phyloP scores from a whole-genome alignment of 2,888 invertebrate genomes.

The Cheilosia grossa region DNA sequence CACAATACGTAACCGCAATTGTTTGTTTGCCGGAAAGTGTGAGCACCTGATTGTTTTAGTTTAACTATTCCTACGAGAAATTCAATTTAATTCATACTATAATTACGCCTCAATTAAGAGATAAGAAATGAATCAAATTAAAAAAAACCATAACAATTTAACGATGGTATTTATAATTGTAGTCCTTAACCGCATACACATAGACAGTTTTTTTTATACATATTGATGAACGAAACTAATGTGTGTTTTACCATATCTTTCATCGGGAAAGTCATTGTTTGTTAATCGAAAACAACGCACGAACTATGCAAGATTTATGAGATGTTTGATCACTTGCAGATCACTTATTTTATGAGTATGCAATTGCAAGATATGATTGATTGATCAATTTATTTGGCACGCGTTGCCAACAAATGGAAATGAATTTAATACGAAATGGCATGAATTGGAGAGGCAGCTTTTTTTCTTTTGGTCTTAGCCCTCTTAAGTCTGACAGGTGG shows the following conservation, averaged over 20 bases:
- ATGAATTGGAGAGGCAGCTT: too few relatives aligned
- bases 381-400: too few relatives aligned
- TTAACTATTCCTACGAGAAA: not conserved
- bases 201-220: not conserved
- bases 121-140: conserved; percentile 5
- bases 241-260: not conserved
- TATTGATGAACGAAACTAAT: not conserved
- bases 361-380: too few relatives aligned
- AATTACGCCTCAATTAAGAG: conserved; percentile 16
- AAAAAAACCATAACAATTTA: not conserved
- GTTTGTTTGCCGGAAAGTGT: not conserved
- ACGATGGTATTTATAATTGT: not conserved
- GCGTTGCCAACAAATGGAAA: too few relatives aligned
- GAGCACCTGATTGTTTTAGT: not conserved
- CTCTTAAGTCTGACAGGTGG: too few relatives aligned
- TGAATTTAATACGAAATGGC: too few relatives aligned
- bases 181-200: not conserved
- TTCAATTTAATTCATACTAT: conserved; percentile 11
- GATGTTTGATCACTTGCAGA: not conserved
- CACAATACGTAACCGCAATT: not conserved
- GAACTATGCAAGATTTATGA: not conserved
- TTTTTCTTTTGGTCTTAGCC: too few relatives aligned
- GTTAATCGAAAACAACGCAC: not conserved
- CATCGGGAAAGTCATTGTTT: not conserved
- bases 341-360: too few relatives aligned